These are phyloP conservation scores for Centruroides sculpturatus DNA, from an alignment of 1,140 invertebrate species.

Conservation along the genomic window DNA sequence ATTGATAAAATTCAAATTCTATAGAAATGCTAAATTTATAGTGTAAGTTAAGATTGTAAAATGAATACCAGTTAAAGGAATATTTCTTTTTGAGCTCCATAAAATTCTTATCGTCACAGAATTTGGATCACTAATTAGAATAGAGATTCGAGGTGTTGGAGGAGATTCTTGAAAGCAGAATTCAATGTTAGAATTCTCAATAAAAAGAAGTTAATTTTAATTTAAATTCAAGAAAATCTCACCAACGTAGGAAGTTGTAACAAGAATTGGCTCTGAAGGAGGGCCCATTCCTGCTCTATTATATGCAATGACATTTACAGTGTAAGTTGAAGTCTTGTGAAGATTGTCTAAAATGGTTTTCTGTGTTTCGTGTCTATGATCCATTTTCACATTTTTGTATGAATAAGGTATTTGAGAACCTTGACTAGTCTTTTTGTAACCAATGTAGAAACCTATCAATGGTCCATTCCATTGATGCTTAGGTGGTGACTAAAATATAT, in stretches of 20 bases:
- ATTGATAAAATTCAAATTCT: no score
- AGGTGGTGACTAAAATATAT: constrained; percentile 43
- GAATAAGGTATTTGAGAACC: constrained; percentile 22
- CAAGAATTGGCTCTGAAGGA: constrained; percentile 65
- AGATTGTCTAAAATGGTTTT: background rate
- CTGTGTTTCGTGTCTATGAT: background rate
- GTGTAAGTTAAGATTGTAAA: no score
- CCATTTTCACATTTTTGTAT: no score
- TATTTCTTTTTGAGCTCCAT: no score
- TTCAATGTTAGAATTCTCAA: background rate
- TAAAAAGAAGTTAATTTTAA: background rate
- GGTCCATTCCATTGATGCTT: constrained; percentile 83
- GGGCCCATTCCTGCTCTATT: constrained; percentile 86
- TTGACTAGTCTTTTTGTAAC: constrained; percentile 62
- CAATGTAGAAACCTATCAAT: constrained; percentile 63
- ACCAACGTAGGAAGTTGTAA: constrained; percentile 72
- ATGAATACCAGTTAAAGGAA: no score
- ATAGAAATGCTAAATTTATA: no score
- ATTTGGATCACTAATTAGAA: background rate
- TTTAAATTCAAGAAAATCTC: background rate
- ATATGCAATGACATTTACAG: constrained; percentile 84
- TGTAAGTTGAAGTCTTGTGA: constrained; percentile 83
- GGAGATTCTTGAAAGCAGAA: background rate
- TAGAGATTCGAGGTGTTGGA: no score
- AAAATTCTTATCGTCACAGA: no score